Evolutionary conservation across 2,888 invertebrate genomes (phyloP).

Genomic region (Matsumyia berberina): DNA sequence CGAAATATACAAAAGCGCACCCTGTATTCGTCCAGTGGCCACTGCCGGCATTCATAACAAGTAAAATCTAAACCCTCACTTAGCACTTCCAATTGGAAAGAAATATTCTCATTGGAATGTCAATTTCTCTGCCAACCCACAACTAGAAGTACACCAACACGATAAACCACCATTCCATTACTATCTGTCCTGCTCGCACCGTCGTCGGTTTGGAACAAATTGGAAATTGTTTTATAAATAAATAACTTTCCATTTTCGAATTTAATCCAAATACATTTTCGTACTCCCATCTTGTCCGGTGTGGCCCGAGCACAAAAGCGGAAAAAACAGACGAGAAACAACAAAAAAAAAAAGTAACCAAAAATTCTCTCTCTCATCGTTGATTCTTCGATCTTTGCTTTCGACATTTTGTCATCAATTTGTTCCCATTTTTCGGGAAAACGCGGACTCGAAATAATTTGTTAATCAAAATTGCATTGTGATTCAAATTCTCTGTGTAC

Average conservation of each 20-base stretch:
- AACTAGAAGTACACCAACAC: not conserved
- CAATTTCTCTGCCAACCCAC: not conserved
- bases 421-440: constrained; percentile 36
- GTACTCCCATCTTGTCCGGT: constrained; percentile 46
- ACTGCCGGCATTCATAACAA: too few relatives aligned
- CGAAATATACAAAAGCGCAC: too few relatives aligned
- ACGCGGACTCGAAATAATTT: constrained; percentile 33
- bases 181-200: constrained; percentile 9
- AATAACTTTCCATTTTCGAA: constrained; percentile 72
- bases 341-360: constrained; percentile 3
- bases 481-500: constrained; percentile 48
- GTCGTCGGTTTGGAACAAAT: constrained; percentile 37
- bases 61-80: constrained; percentile 8
- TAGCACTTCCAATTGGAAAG: constrained; percentile 3
- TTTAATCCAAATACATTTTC: constrained; percentile 62
- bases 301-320: constrained; percentile 24
- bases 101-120: not conserved
- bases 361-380: constrained; percentile 23
- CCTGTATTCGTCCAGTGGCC: too few relatives aligned
- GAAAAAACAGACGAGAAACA: constrained; percentile 10
- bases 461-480: constrained; percentile 46
- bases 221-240: constrained; percentile 70
- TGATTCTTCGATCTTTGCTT: constrained; percentile 22
- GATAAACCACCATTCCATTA: too few relatives aligned
- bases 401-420: constrained; percentile 21